Base-by-base conservation (phyloP, 2,113 vertebrate species). In the Gnathonemus echidnorhynchus region DNA sequence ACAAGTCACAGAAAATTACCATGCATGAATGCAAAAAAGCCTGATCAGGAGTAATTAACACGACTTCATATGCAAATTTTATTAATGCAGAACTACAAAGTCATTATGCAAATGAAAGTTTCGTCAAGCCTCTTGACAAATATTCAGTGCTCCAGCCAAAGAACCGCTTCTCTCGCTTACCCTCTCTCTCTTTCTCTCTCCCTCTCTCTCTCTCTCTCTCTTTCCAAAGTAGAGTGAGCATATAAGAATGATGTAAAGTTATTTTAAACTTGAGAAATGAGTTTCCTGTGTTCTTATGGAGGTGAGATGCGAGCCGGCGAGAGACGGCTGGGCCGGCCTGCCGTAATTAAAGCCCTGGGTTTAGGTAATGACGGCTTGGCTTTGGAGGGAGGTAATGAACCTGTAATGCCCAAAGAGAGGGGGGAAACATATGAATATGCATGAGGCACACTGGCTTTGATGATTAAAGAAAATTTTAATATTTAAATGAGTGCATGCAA, bases 41-140 rank as follows among this genome's bases (percentile, higher is more conserved):
- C 98, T 99, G 98, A 99, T 99, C 98, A 99, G 97, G 97, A 99
- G 98, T 99, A 98, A 99, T 99, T 99, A 99, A 99, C 98, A 98
- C 97, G 97, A 98, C 98, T 99, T 99, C 97, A 98, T 99, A 99
- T 99, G 98, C 98, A 98, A 99, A 99, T 99, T 97, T 97, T 99
- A 99, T 98, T 99, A 99, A 99, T 98, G 98, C 97, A 98, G 97
- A 98, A 99, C 98, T 99, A 99, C 98, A 99, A 98, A 99, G 97
- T 99, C 97, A 98, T 99, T 99, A 99, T 99, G 98, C 97, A 98
- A 98, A 99, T 99, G 95, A 97, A 97, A 97, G 96, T 97, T 98
- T 97, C 97, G 97, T 97, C 97, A 97, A 98, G 98, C 98, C 97
- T 99, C 98, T 98, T 99, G 98, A 98, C 98, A 98, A 98, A 99